phyloP scores from a whole-genome alignment of 2,888 invertebrate species.

The Linnaemya vulpina region DNA sequence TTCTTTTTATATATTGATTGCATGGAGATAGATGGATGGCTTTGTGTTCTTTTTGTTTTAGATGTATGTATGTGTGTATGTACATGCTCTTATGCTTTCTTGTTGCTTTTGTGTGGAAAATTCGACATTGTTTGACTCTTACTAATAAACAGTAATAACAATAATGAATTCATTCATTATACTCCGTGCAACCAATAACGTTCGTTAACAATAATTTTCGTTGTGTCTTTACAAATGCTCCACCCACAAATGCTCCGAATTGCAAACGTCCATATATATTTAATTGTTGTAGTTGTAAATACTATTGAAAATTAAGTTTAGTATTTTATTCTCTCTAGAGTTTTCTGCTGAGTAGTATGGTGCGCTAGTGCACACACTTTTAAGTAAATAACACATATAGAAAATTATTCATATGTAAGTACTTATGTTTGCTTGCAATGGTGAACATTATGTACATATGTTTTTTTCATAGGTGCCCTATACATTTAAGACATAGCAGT shows the following conservation, averaged over 20 bases:
- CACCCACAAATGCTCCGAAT: slow-evolving; percentile 48
- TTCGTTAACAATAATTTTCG: slow-evolving; percentile 54
- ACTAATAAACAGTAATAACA: slow-evolving; percentile 54
- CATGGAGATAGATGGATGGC: not conserved
- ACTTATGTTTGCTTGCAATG: not conserved
- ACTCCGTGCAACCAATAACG: slow-evolving; percentile 52
- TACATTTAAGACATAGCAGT: no score
- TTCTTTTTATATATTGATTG: slow-evolving; percentile 7
- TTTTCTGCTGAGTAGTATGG: slow-evolving; percentile 22
- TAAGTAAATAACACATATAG: not conserved
- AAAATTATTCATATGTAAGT: not conserved
- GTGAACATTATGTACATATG: no score
- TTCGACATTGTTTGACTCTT: slow-evolving; percentile 51
- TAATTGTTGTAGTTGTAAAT: slow-evolving; percentile 22
- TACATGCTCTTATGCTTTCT: not conserved
- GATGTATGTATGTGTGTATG: no score
- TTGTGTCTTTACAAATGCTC: slow-evolving; percentile 53
- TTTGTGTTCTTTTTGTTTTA: slow-evolving; percentile 7
- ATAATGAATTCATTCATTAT: slow-evolving; percentile 59
- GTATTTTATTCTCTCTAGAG: slow-evolving; percentile 34
- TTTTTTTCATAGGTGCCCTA: no score
- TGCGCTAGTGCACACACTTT: not conserved
- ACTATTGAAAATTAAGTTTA: slow-evolving; percentile 9
- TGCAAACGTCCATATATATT: not conserved
- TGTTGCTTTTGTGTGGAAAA: slow-evolving; percentile 2